These are phyloP conservation scores for Stegostoma tigrinum DNA, from an alignment of 2,113 vertebrate species.

Conservation along the genomic window DNA sequence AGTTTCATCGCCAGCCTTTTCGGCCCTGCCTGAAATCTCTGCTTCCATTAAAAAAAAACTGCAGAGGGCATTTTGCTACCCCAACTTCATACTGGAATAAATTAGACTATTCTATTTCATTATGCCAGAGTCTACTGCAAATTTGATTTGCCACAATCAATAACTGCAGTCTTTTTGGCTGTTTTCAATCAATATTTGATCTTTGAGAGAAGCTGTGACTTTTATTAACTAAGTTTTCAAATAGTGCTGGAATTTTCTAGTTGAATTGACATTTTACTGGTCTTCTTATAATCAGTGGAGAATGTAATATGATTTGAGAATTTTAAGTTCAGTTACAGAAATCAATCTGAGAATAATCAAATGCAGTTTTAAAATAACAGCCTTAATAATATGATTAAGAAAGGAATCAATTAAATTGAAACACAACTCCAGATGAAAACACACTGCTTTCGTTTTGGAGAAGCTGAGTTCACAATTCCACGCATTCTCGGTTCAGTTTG, in stretches of 20 bases:
- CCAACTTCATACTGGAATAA: not conserved
- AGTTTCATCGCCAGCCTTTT: slow-evolving; percentile 53
- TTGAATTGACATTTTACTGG: not conserved
- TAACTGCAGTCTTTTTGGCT: slow-evolving; percentile 7
- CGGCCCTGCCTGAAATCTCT: slow-evolving; percentile 50
- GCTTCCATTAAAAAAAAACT: slow-evolving; percentile 48
- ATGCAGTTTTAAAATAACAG: not conserved
- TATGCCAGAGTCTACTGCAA: not conserved
- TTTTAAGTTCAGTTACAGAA: not conserved
- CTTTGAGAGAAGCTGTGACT: not conserved
- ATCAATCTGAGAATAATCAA: not conserved
- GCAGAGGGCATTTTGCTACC: slow-evolving; percentile 35
- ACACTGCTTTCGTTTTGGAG: not conserved
- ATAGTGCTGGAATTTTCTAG: not conserved
- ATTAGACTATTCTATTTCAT: not conserved
- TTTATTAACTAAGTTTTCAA: not conserved
- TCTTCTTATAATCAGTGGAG: not conserved
- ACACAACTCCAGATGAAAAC: not conserved
- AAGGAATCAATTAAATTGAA: slow-evolving; percentile 12
- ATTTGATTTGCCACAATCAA: not conserved
- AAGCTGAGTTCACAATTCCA: slow-evolving; percentile 14
- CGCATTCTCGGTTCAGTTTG: not conserved
- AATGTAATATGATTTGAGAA: not conserved
- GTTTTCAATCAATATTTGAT: not conserved
- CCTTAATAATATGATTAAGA: not conserved